phyloP scores from a whole-genome alignment of 2,113 vertebrate species.

The Semicossyphus pulcher region DNA sequence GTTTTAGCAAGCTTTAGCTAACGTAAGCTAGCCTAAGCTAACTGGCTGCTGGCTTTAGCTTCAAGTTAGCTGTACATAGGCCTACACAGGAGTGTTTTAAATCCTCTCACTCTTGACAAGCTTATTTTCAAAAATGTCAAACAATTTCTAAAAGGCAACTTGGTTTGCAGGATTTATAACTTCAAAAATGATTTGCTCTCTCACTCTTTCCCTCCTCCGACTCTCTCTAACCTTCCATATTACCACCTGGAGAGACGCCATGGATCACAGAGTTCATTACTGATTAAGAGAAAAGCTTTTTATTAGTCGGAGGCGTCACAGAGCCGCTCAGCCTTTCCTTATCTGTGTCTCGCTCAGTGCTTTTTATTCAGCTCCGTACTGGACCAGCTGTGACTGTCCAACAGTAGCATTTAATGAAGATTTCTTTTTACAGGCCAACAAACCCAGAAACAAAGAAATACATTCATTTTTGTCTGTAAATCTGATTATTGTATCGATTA shows the following conservation, averaged over 20 bases:
- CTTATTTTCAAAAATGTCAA: background rate
- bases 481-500: background rate
- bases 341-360: constrained; percentile 1
- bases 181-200: background rate
- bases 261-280: constrained; percentile 47
- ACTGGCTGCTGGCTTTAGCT: too few species aligned
- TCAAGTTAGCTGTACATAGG: too few species aligned
- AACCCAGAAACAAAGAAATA: background rate
- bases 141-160: background rate
- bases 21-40: too few species aligned
- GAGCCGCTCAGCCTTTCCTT: constrained; percentile 20
- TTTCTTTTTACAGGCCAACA: background rate
- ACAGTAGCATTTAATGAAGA: constrained; percentile 11
- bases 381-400: constrained; percentile 3
- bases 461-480: background rate
- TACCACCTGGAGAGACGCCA: constrained; percentile 35
- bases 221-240: constrained; percentile 10
- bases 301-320: constrained; percentile 19
- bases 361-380: constrained; percentile 24
- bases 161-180: background rate
- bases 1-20: too few species aligned
- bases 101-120: too few species aligned
- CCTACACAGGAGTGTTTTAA: too few species aligned
- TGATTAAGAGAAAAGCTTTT: constrained; percentile 58
- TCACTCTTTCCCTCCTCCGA: background rate